These are phyloP conservation scores for Ambastaia sidthimunki DNA, from an alignment of 2,797 vertebrate species.

Conservation along the genomic window DNA sequence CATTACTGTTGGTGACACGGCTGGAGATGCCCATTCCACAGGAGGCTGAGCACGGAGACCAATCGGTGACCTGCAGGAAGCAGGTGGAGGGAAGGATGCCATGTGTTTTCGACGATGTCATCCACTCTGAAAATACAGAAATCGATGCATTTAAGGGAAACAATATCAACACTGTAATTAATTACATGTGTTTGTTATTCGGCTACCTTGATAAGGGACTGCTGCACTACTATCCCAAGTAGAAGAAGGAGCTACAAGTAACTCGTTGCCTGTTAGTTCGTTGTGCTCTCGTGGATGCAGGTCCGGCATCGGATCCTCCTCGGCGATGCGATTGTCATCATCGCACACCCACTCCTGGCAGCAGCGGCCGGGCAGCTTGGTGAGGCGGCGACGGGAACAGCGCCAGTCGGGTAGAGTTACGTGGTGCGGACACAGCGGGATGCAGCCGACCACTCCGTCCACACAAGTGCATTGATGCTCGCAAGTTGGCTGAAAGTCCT, in stretches of 20 bases:
- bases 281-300: neutral
- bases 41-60: conserved; percentile 66
- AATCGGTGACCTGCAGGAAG: conserved; percentile 67
- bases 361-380: conserved; percentile 58
- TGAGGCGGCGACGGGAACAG: conserved; percentile 60
- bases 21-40: conserved; percentile 69
- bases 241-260: conserved; percentile 44
- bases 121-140: conserved; percentile 57
- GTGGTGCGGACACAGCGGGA: conserved; percentile 66
- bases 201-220: conserved; percentile 55
- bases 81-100: conserved; percentile 52
- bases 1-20: conserved; percentile 68
- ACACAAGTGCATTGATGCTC: conserved; percentile 70
- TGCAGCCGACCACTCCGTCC: conserved; percentile 69
- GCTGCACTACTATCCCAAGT: conserved; percentile 54
- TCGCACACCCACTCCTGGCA: conserved; percentile 66
- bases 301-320: conserved; percentile 31
- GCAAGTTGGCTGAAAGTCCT: conserved; percentile 69
- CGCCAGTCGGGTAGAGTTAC: conserved; percentile 61
- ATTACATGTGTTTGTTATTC: neutral
- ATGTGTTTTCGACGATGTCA: conserved; percentile 49
- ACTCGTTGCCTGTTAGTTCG: conserved; percentile 58
- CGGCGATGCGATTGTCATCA: conserved; percentile 61
- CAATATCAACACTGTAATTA: neutral
- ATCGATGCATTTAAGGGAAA: neutral